These are phyloP conservation scores for Pterocles burchelli DNA, from an alignment of 2,113 vertebrate species.

Conservation along the genomic window DNA sequence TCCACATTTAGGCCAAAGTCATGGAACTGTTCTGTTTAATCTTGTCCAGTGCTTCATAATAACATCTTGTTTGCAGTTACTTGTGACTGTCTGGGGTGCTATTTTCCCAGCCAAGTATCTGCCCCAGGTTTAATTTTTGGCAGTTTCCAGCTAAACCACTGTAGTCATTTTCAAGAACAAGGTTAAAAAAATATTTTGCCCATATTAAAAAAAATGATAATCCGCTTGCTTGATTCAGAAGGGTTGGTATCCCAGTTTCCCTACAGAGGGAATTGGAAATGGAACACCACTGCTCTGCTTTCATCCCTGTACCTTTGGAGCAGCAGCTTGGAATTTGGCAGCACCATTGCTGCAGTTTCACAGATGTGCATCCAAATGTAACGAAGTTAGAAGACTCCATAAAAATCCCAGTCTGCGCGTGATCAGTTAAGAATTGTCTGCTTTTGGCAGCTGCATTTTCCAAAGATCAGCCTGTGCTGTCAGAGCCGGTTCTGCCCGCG, in stretches of 20 bases:
- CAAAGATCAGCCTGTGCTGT: neutral
- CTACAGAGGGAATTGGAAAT: neutral
- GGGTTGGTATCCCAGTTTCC: neutral
- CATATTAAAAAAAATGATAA: conserved; percentile 39
- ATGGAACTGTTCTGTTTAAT: neutral
- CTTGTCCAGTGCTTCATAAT: neutral
- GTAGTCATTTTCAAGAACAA: conserved; percentile 26
- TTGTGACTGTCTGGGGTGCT: neutral
- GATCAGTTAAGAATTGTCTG: neutral
- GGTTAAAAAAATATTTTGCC: conserved; percentile 53
- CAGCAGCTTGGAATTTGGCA: neutral
- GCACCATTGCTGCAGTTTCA: neutral
- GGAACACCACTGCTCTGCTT: neutral
- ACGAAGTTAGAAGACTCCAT: neutral
- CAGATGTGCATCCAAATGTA: conserved; percentile 13
- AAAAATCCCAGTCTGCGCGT: neutral
- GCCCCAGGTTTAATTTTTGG: conserved; percentile 49
- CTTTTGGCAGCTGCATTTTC: neutral
- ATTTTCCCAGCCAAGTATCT: conserved; percentile 9
- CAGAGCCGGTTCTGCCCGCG: accelerated
- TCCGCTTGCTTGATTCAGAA: neutral
- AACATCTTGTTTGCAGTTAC: conserved; percentile 14
- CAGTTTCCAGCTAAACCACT: conserved; percentile 33
- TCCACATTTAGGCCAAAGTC: neutral
- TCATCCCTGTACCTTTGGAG: neutral